Conservation (phyloP, 2,113 vertebrate genomes). For the Corythaixoides concolor region DNA sequence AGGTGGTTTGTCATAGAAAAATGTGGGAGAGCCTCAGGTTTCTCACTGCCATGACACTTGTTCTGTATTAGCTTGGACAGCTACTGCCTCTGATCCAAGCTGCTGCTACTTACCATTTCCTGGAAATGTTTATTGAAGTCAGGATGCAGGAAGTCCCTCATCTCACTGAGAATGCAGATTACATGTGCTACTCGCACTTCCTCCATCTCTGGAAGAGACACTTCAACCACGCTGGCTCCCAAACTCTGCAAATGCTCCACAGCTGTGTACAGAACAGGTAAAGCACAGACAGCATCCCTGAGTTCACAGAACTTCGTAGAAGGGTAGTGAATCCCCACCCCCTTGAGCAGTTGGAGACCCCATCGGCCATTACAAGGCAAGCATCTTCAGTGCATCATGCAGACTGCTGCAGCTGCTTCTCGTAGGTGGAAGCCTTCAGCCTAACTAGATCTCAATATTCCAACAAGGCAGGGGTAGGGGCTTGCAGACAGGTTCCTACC, state of each 20-base stretch:
- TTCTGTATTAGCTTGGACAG: neutral
- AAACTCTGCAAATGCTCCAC: constrained; percentile 46
- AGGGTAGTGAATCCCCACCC: neutral
- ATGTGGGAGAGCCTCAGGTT: neutral
- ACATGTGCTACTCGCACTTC: constrained; percentile 41
- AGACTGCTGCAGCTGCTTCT: neutral
- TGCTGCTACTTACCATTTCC: constrained; percentile 52
- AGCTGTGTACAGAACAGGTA: constrained; percentile 9
- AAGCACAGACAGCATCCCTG: neutral
- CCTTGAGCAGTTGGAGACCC: neutral
- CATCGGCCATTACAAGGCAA: neutral
- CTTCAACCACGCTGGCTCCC: constrained; percentile 58
- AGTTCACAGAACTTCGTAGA: neutral
- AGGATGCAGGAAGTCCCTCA: constrained; percentile 63
- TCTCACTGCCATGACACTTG: neutral
- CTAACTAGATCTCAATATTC: neutral
- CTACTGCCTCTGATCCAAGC: neutral
- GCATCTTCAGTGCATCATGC: neutral
- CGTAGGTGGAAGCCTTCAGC: neutral
- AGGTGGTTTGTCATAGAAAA: neutral
- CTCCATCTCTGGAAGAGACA: constrained; percentile 66
- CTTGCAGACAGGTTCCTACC: neutral
- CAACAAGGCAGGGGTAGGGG: neutral
- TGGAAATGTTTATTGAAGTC: constrained; percentile 67
- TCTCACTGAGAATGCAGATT: constrained; percentile 67